Base-by-base conservation (phyloP, 2,888 invertebrate genomes). In the Dione juno region DNA sequence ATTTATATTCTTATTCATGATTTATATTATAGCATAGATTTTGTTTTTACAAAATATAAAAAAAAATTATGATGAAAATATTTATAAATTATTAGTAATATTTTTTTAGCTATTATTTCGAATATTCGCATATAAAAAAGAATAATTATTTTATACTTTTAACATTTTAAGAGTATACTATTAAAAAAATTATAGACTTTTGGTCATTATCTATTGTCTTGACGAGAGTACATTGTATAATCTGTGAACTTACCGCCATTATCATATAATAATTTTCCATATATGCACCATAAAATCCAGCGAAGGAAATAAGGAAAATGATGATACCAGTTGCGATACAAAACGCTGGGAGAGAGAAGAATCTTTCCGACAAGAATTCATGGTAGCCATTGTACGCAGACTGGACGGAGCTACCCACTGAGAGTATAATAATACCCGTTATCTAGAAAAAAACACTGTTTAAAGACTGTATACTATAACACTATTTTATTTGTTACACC, bases 221-320 rank as follows among this genome's bases (percentile, higher is more conserved):
- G 1, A 19, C 13, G 10, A 59, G 11, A 43, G n/a, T n/a, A 59
- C 1, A 10, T 43, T 43, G 1, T 61, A n/a, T 67, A 66, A 21
- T 69, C 61, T 50, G 54, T 70, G 48, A 41, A 93, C 95, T 95
- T 90, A 96, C 96, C 82, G 95, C 95, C 83, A 97, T 93, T 52
- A 96, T 95, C 94, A 98, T 95, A 81, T 96, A 95, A 84, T 97
- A 96, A 88, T 96, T 97, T 85, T 98, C 97, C 81, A 95, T 95
- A 77, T 96, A 94, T 0, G 98, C 97, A 54, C 98, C 98, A 89
- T 97, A 98, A 89, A 98, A 98, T 71, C 98, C 98, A 80, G 97
- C 96, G 87, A 96, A 97, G 0, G 97, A 95, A 63, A 98, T 95
- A 75, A 97, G 84, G 84, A 97, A 95, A 79, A 96, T 95, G 76